Percentiles rank a stretch among this genome's conserved stretches.
These are phyloP conservation scores for Sipha maydis DNA, from an alignment of 2,888 invertebrate species.

Conservation along the genomic window DNA sequence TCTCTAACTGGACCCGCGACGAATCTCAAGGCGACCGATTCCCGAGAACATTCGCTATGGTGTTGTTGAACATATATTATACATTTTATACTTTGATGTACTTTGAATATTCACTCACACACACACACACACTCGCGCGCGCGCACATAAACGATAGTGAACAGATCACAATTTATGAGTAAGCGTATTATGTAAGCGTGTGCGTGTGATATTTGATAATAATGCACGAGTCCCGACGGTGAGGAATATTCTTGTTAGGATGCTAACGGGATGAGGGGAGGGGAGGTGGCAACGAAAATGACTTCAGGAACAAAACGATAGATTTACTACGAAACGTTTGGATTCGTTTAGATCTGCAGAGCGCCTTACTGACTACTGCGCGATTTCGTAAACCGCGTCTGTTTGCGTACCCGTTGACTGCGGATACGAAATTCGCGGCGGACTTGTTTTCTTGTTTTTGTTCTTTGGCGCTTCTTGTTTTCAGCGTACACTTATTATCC, in stretches of 20 bases:
- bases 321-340: background rate
- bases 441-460: too few species aligned
- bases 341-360: background rate
- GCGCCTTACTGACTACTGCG: background rate
- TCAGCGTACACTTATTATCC: background rate
- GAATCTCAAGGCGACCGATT: slow-evolving; percentile 50
- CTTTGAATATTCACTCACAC: background rate
- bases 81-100: too few species aligned
- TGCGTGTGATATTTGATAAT: too few species aligned
- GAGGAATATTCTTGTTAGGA: too few species aligned
- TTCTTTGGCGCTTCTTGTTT: background rate
- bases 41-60: slow-evolving; percentile 19
- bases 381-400: too few species aligned
- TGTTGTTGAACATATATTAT: background rate
- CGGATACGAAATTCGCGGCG: background rate
- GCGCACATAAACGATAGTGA: background rate
- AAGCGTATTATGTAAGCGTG: too few species aligned
- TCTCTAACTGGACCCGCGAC: slow-evolving; percentile 28
- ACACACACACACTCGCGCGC: background rate
- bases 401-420: too few species aligned
- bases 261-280: too few species aligned
- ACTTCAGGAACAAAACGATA: background rate
- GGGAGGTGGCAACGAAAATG: too few species aligned
- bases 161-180: background rate
- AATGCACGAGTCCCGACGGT: too few species aligned